Conservation (phyloP, 2,113 vertebrate species). For the Scortum barcoo region DNA sequence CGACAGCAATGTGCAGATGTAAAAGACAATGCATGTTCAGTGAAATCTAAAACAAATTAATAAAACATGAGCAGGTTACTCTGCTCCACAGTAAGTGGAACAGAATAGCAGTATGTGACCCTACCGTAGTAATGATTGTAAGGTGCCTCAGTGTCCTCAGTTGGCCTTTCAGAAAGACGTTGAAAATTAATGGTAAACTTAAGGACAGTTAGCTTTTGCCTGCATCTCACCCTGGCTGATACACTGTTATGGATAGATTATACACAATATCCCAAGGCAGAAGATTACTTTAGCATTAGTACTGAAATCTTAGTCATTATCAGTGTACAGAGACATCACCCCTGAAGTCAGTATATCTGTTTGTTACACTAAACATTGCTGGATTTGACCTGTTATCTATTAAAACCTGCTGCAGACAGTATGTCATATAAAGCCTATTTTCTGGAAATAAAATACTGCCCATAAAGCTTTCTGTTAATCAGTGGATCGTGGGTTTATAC, state of each 20-base stretch:
- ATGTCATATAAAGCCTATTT: neutral
- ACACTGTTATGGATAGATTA: constrained; percentile 13
- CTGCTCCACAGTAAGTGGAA: neutral
- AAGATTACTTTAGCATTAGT: constrained; percentile 23
- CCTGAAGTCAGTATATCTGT: neutral
- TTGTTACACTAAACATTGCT: neutral
- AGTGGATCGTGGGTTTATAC: neutral
- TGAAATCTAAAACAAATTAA: neutral
- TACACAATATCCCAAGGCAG: constrained; percentile 14
- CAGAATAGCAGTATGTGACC: neutral
- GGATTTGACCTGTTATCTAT: constrained; percentile 15
- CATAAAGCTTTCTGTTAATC: constrained; percentile 4
- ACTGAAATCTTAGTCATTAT: constrained; percentile 41
- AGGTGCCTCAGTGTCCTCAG: neutral
- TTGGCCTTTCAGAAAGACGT: constrained; percentile 8
- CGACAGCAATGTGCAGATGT: neutral
- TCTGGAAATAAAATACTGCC: neutral
- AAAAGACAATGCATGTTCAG: neutral
- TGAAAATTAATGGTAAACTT: constrained; percentile 19
- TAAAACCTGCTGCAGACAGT: neutral
- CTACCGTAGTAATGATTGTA: neutral
- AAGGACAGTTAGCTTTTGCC: neutral
- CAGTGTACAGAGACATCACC: neutral
- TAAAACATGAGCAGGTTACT: too few species aligned
- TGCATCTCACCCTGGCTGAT: constrained; percentile 1